Conservation (phyloP, 2,113 vertebrate genomes). For the Hemibagrus wyckioides region DNA sequence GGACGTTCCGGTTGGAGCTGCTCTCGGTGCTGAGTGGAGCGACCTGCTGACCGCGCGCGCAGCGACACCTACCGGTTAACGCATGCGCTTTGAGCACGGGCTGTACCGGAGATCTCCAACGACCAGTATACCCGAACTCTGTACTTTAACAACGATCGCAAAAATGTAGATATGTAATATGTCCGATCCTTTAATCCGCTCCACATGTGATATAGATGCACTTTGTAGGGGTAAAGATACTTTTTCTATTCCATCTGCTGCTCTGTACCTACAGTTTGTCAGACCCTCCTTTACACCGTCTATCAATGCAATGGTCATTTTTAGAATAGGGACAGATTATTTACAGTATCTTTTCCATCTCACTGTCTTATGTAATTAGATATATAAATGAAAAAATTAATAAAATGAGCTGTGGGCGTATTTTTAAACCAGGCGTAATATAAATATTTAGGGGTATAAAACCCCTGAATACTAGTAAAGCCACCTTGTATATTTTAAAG, state of each 20-base stretch:
- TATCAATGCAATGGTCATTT: neutral
- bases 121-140: neutral
- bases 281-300: too few species aligned
- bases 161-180: neutral
- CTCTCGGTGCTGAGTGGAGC: conserved; percentile 50
- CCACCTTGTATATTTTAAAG: neutral
- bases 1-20: conserved; percentile 67
- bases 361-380: neutral
- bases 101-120: neutral
- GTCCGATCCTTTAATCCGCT: neutral
- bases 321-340: neutral
- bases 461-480: neutral
- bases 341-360: neutral
- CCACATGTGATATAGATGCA: too few species aligned
- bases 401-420: neutral
- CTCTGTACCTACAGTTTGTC: neutral
- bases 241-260: neutral
- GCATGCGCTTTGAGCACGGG: neutral
- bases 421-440: neutral
- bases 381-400: too few species aligned
- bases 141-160: neutral
- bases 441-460: neutral
- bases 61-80: conserved; percentile 71
- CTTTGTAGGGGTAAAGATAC: neutral
- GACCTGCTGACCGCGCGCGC: conserved; percentile 61